Conservation (phyloP, 2,888 invertebrate species). For the Stenurella melanura region DNA sequence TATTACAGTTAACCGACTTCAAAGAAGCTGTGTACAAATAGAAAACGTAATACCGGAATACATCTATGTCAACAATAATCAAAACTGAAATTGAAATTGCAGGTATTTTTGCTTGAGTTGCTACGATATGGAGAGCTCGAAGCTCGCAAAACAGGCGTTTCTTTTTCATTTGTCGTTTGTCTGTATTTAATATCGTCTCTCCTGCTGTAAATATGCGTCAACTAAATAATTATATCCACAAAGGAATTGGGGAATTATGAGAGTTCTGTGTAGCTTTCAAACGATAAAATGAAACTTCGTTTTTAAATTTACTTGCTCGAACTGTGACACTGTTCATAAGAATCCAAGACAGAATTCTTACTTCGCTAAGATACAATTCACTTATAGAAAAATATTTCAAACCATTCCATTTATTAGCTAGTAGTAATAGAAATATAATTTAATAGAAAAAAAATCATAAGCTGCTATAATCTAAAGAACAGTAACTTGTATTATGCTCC, state of each 20-base stretch:
- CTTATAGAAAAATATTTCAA: no score
- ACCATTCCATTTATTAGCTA: no score
- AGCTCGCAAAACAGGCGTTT: background rate
- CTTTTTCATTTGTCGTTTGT: constrained; percentile 17
- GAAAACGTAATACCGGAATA: constrained; percentile 67
- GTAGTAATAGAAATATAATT: no score
- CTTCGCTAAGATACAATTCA: background rate
- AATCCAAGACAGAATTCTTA: background rate
- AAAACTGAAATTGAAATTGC: constrained; percentile 69
- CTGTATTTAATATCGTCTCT: constrained; percentile 26
- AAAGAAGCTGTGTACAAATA: constrained; percentile 66
- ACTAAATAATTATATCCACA: constrained; percentile 11
- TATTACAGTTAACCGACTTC: constrained; percentile 64
- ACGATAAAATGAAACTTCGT: background rate
- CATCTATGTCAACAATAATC: constrained; percentile 71
- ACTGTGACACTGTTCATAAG: background rate
- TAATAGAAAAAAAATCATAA: no score
- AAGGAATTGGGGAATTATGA: constrained; percentile 1
- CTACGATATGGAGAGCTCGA: constrained; percentile 28
- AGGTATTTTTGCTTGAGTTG: constrained; percentile 61
- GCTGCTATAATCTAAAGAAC: no score
- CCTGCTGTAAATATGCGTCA: background rate
- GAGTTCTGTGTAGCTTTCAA: background rate
- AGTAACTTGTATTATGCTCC: no score
- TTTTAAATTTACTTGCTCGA: background rate